Base-by-base conservation (phyloP, 2,888 invertebrate genomes). In the Rhagonycha fulva region DNA sequence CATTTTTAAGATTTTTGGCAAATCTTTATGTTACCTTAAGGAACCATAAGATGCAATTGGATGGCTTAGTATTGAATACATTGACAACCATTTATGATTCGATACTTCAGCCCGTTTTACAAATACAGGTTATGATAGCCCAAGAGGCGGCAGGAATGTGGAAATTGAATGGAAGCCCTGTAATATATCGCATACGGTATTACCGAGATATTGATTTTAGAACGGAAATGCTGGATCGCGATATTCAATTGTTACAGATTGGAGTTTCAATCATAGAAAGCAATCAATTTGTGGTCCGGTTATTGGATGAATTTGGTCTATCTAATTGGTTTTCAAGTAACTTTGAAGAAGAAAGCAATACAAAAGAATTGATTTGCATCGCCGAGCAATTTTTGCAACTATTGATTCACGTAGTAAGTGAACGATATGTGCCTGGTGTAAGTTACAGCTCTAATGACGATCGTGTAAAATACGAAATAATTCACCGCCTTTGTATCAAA, bases 81-180 rank as follows among this genome's bases (percentile, higher is more conserved):
- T 84, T 86, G 0, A 94, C 93, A 84, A 93, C 94, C 0, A 91
- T 92, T 7, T 94, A 94, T 0, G 95, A 95, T 76, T 94, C 96
- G 82, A 93, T 98, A 12, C 96, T 98, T 76, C 99, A 99, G 87
- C 96, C 97, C 0, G 95, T 98, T 3, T 89, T 99, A 2, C 91
- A 98, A 75, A 95, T 96, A 0, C 93, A 93, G 88, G 94, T 94
- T 3, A 95, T 96, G 95, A 94, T 96, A 80, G 93, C 94, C 0
- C 95, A 96, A 86, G 95, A 96, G 12, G 94, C 96, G 87, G 95
- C 98, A 0, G 96, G 97, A 71, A 96, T 99, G 96, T 99, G 99
- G 99, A 92, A 98, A 7, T 91, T 99, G 78, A 99, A 99, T 88
- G 99, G 99, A 1, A 98, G 97, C 89, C 97, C 98, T 0, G 89